A percentile compares a stretch with the other conserved stretches of the same genome.
Evolutionary conservation across 1,140 invertebrate species (phyloP).

Genomic region (Solenopsis invicta): DNA sequence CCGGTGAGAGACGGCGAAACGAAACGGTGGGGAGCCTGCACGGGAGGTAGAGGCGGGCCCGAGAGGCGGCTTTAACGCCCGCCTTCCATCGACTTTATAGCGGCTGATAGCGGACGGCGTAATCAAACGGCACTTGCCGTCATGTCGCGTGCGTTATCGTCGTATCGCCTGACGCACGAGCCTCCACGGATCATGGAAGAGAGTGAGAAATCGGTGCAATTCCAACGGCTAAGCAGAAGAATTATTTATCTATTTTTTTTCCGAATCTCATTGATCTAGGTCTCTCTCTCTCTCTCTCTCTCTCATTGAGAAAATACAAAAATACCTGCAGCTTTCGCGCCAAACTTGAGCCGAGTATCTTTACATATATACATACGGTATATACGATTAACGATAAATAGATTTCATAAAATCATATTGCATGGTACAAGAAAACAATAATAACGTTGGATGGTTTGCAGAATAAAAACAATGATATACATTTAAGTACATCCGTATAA

Average conservation of each 20-base stretch:
- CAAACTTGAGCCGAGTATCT: not conserved
- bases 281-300: too few relatives aligned
- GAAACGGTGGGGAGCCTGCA: constrained; percentile 73
- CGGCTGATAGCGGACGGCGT: constrained; percentile 79
- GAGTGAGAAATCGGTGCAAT: not conserved
- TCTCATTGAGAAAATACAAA: not conserved
- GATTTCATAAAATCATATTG: not conserved
- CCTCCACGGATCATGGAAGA: not conserved
- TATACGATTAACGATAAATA: not conserved
- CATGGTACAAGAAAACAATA: not conserved
- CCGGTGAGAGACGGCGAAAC: constrained; percentile 59
- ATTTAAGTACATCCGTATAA: too few relatives aligned
- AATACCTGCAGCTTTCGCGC: not conserved
- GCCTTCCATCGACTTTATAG: constrained; percentile 82
- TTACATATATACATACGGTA: too few relatives aligned
- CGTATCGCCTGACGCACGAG: constrained; percentile 9
- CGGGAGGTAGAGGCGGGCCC: constrained; percentile 82
- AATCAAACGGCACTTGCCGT: constrained; percentile 80
- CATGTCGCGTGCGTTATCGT: constrained; percentile 63
- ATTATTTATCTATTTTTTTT: not conserved
- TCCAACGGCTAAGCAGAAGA: not conserved
- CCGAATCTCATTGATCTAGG: not conserved
- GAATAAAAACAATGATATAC: not conserved
- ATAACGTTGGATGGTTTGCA: too few relatives aligned
- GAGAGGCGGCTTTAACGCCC: constrained; percentile 83